Evolutionary conservation across 2,797 vertebrate genomes (phyloP).

Genomic region (Poeciliopsis infans): DNA sequence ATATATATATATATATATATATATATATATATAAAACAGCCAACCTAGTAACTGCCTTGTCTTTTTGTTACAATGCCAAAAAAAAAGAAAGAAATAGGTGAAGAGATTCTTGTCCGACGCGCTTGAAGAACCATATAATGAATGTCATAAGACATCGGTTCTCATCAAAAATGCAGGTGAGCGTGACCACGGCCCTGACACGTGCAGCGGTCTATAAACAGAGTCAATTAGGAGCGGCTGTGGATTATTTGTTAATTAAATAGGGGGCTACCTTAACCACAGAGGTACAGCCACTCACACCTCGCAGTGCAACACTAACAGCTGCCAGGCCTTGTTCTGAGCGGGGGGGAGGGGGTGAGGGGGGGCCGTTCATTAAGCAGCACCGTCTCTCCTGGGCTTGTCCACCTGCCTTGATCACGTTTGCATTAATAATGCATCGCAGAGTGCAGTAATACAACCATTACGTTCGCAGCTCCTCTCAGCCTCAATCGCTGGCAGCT

Average conservation of each 20-base stretch:
- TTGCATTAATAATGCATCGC: conserved; percentile 87
- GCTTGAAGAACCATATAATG: conserved; percentile 34
- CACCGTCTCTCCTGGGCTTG: conserved; percentile 82
- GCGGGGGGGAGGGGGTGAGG: conserved; percentile 34
- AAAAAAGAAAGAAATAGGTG: not conserved
- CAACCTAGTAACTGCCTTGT: not conserved
- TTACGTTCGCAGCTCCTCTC: conserved; percentile 76
- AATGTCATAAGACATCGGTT: conserved; percentile 49
- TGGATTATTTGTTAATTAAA: conserved; percentile 88
- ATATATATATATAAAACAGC: too few relatives aligned
- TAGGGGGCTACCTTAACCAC: conserved; percentile 73
- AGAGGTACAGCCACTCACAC: conserved; percentile 77
- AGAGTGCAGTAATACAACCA: conserved; percentile 84
- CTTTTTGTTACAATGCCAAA: not conserved
- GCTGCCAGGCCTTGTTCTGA: conserved; percentile 83
- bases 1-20: too few relatives aligned
- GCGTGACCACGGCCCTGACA: conserved; percentile 68
- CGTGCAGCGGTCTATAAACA: conserved; percentile 63
- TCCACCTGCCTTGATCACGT: conserved; percentile 87
- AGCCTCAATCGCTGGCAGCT: conserved; percentile 68
- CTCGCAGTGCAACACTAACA: conserved; percentile 80
- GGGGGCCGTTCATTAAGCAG: conserved; percentile 83
- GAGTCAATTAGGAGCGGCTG: conserved; percentile 82
- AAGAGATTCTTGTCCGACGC: conserved; percentile 1
- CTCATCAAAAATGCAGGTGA: conserved; percentile 63